These are phyloP conservation scores for Drosophila longiperda DNA, from an alignment of 2,888 invertebrate species.

Conservation along the genomic window DNA sequence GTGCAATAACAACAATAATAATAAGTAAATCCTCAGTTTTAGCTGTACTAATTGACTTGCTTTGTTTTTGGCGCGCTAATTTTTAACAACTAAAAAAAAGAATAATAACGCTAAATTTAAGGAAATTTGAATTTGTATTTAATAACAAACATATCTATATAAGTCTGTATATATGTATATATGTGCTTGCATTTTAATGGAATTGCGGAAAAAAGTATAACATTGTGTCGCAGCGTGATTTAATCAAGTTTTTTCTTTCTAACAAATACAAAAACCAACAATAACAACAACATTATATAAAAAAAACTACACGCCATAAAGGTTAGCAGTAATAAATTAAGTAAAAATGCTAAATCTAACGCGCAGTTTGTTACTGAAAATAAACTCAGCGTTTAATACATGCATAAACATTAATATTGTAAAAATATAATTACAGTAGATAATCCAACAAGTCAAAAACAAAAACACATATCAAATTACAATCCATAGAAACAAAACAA, in stretches of 20 bases:
- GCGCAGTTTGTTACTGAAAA: constrained; percentile 59
- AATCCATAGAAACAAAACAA: not conserved
- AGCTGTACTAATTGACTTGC: constrained; percentile 3
- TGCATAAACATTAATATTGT: not conserved
- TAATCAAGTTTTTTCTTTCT: constrained; percentile 42
- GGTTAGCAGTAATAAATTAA: constrained; percentile 58
- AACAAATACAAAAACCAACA: constrained; percentile 18
- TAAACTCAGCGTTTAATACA: constrained; percentile 7
- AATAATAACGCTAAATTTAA: constrained; percentile 1
- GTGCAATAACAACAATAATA: constrained; percentile 15
- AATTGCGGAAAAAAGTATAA: constrained; percentile 17
- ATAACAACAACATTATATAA: constrained; percentile 11
- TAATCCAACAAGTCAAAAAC: constrained; percentile 4
- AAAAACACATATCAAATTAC: not conserved
- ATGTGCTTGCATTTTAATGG: constrained; percentile 19
- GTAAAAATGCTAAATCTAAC: constrained; percentile 54
- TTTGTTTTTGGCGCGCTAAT: constrained; percentile 15
- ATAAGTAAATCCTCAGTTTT: constrained; percentile 19
- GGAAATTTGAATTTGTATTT: not conserved
- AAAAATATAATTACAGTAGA: constrained; percentile 4
- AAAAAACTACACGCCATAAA: constrained; percentile 37
- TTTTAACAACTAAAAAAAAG: not conserved
- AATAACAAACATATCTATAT: not conserved
- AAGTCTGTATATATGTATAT: constrained; percentile 3
- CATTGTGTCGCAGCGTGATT: constrained; percentile 31